A percentile compares a stretch with the other conserved stretches of the same genome.
Evolutionary conservation across 2,888 invertebrate species (phyloP).

Genomic region (Eumerus sabulonum): DNA sequence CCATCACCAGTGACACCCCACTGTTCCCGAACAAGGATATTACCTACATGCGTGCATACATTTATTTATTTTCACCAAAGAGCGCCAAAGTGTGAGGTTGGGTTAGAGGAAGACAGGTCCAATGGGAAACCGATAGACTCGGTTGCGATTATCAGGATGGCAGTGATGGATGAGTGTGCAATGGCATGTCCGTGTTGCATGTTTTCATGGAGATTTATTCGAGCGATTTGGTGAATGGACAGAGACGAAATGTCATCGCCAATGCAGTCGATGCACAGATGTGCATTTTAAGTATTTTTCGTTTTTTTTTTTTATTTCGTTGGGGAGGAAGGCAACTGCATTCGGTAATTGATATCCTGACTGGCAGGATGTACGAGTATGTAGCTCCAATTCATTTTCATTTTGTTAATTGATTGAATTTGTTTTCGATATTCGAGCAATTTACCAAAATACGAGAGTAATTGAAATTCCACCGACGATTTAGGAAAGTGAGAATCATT

Average conservation of each 20-base stretch:
- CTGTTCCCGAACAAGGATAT: slow-evolving; percentile 32
- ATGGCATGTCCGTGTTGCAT: slow-evolving; percentile 47
- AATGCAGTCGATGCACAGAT: neutral
- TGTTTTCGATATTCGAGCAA: slow-evolving; percentile 34
- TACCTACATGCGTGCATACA: slow-evolving; percentile 49
- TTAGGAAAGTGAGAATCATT: neutral
- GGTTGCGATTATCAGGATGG: slow-evolving; percentile 52
- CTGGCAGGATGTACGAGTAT: slow-evolving; percentile 4
- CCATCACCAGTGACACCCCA: slow-evolving; percentile 35
- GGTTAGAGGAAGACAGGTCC: slow-evolving; percentile 21
- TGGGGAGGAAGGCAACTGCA: slow-evolving; percentile 22
- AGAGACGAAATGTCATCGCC: slow-evolving; percentile 22
- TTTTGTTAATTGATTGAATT: slow-evolving; percentile 64
- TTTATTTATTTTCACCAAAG: slow-evolving; percentile 31
- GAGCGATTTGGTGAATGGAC: slow-evolving; percentile 33
- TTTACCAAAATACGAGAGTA: slow-evolving; percentile 45
- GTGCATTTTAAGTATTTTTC: slow-evolving; percentile 10
- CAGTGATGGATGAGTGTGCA: slow-evolving; percentile 60
- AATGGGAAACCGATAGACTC: slow-evolving; percentile 52
- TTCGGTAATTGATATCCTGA: slow-evolving; percentile 52
- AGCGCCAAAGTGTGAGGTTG: neutral
- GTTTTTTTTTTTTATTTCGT: slow-evolving; percentile 1
- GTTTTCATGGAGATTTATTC: slow-evolving; percentile 49
- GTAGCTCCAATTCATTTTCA: slow-evolving; percentile 34
- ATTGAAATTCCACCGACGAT: slow-evolving; percentile 30